Conservation (phyloP, 2,797 vertebrate genomes). For the Notamacropus eugenii region DNA sequence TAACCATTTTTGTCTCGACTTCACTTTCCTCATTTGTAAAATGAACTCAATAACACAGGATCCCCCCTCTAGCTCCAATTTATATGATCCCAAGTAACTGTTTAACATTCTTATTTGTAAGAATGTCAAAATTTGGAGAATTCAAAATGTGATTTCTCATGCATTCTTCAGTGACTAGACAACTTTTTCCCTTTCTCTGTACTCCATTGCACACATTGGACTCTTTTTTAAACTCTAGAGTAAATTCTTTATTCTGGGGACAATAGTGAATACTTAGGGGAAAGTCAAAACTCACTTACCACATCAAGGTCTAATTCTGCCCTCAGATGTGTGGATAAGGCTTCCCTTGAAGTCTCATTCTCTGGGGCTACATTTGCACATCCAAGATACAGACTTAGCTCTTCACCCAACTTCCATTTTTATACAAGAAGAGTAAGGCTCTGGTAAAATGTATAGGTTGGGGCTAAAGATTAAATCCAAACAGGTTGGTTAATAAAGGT, state of each 20-base stretch:
- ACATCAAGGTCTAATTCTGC: constrained; percentile 25
- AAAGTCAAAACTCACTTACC: constrained; percentile 31
- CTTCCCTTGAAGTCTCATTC: background rate
- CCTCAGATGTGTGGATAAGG: constrained; percentile 13
- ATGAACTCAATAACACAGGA: background rate
- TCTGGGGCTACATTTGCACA: background rate
- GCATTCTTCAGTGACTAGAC: background rate
- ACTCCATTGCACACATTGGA: background rate
- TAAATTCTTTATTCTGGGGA: constrained; percentile 26
- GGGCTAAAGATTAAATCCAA: background rate
- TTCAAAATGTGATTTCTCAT: constrained; percentile 8
- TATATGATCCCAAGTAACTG: constrained; percentile 57
- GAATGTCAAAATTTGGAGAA: constrained; percentile 64
- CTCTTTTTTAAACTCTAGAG: constrained; percentile 26
- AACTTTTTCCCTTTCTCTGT: background rate
- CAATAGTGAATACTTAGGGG: background rate
- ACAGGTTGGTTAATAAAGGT: background rate
- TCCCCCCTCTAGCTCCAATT: background rate
- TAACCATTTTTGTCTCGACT: background rate
- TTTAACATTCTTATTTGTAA: constrained; percentile 72
- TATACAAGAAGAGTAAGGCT: constrained; percentile 5
- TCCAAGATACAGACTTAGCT: background rate
- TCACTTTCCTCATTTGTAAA: background rate
- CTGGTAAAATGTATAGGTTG: background rate
- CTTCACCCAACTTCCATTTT: background rate